Evolutionary conservation across 1,140 invertebrate genomes (phyloP).

Genomic region (Zaprionus capensis): DNA sequence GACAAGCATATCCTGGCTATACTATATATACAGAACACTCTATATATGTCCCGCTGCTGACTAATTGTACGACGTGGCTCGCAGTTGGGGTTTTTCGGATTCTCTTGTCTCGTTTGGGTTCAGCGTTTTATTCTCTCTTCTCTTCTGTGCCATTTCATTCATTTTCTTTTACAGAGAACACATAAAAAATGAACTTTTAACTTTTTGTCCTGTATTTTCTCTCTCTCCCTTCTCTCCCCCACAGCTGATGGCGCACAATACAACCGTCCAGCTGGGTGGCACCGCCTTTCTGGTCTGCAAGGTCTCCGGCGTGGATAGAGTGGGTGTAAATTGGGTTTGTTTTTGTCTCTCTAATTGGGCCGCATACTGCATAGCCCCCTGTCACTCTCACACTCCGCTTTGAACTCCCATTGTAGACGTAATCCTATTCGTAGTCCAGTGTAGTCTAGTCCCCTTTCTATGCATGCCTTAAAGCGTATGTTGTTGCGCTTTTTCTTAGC

Average conservation of each 20-base stretch:
- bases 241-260: constrained; percentile 90
- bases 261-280: constrained; percentile 92
- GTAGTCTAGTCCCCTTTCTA: constrained; percentile 5
- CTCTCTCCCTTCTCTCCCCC: constrained; percentile 19
- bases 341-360: constrained; percentile 75
- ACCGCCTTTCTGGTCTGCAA: constrained; percentile 94
- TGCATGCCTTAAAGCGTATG: constrained; percentile 1
- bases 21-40: background rate
- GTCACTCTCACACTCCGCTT: background rate
- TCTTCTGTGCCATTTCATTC: constrained; percentile 1
- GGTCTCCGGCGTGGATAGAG: constrained; percentile 85
- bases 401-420: background rate
- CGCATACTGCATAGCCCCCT: constrained; percentile 16
- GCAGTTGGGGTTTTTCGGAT: constrained; percentile 12
- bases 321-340: constrained; percentile 85
- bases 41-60: constrained; percentile 42
- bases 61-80: constrained; percentile 62
- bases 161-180: constrained; percentile 20
- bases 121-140: background rate
- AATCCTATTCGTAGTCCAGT: background rate
- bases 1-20: constrained; percentile 35
- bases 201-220: constrained; percentile 71
- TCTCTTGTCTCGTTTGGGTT: background rate
- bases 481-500: constrained; percentile 11
- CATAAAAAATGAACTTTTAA: constrained; percentile 81